Conservation (phyloP, 2,113 vertebrate genomes). For the Geococcyx californianus region DNA sequence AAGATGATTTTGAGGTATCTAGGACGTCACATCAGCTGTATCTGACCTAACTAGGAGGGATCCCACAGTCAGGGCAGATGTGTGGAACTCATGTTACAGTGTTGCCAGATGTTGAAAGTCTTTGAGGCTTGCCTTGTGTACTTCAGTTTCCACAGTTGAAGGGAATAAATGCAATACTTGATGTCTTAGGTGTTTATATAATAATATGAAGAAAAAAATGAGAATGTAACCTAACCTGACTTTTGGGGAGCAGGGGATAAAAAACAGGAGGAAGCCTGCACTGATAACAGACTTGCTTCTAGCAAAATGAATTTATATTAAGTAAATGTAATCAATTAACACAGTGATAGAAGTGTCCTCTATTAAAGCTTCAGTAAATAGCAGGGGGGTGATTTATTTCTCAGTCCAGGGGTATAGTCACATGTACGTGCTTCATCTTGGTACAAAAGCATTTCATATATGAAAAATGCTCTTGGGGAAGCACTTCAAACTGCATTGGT, state of each 20-base stretch:
- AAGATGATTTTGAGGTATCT: not conserved
- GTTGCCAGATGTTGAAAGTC: not conserved
- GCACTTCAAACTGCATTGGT: not conserved
- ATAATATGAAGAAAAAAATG: not conserved
- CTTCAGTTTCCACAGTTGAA: not conserved
- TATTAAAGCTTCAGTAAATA: not conserved
- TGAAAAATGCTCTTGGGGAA: not conserved
- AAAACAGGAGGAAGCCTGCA: not conserved
- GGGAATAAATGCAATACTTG: not conserved
- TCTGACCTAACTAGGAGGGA: not conserved
- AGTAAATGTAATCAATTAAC: not conserved
- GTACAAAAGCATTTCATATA: not conserved
- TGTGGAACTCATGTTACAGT: not conserved
- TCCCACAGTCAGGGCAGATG: not conserved
- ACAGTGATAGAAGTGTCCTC: not conserved
- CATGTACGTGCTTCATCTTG: not conserved
- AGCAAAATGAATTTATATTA: accelerated
- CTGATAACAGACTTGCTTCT: not conserved
- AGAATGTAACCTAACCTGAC: not conserved
- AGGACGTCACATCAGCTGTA: not conserved
- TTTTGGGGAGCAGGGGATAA: not conserved
- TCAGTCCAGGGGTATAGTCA: not conserved
- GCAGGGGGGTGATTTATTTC: not conserved
- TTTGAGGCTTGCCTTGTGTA: not conserved
- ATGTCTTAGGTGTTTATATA: not conserved